Percentiles rank a stretch among this genome's conserved stretches.
Conservation (phyloP, 2,888 invertebrate species). For the Chaitophorus viminalis region DNA sequence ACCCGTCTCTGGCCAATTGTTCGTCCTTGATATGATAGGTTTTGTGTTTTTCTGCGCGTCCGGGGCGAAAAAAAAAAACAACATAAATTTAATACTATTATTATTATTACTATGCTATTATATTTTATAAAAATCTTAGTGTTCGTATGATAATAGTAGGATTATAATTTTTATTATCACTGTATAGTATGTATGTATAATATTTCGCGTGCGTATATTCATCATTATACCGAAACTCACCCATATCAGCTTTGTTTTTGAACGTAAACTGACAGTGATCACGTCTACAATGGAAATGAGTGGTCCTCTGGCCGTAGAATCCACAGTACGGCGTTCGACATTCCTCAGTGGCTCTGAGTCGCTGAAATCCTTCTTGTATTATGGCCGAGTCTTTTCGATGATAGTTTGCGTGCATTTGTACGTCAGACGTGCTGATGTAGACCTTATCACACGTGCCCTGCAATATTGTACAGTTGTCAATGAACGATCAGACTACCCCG, state of each 20-base stretch:
- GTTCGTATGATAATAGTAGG: too few relatives aligned
- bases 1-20: conserved; percentile 92
- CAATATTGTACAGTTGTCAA: too few relatives aligned
- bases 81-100: too few relatives aligned
- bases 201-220: too few relatives aligned
- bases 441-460: conserved; percentile 72
- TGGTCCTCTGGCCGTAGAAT: conserved; percentile 93
- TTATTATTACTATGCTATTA: too few relatives aligned
- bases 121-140: too few relatives aligned
- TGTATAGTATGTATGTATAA: too few relatives aligned
- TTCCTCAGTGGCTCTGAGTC: conserved; percentile 95
- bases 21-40: conserved; percentile 98
- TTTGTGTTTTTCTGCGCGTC: conserved; percentile 91
- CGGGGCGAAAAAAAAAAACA: conserved; percentile 65
- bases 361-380: conserved; percentile 96
- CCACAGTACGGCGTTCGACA: conserved; percentile 91
- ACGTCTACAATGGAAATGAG: conserved; percentile 96
- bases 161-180: too few relatives aligned
- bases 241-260: conserved; percentile 99
- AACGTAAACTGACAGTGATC: conserved; percentile 93
- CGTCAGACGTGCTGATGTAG: conserved; percentile 98
- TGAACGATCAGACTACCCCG: too few relatives aligned
- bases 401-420: conserved; percentile 99
- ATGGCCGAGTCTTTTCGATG: conserved; percentile 98
- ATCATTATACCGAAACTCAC: conserved; percentile 74